Base-by-base conservation (phyloP, 2,113 vertebrate species). In the Apodemus speciosus region DNA sequence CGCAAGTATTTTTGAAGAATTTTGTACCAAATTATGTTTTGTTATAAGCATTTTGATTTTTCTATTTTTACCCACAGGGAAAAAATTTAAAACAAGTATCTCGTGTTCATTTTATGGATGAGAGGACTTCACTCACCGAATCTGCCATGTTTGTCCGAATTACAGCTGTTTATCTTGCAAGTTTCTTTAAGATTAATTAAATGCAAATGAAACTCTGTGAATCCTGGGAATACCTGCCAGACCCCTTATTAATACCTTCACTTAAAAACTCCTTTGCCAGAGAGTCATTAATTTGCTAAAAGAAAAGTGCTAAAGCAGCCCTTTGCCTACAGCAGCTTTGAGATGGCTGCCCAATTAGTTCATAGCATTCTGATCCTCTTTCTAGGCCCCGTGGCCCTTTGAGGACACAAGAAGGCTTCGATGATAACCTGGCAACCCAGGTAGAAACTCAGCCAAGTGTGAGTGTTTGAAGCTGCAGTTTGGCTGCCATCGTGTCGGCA, bases 361-460 rank as follows among this genome's bases (percentile, higher is more conserved):
- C 86, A 4, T 97, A 96, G 98, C 86, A 87, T 96, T 97, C 94
- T 93, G 97, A 97, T 97, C 98, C 98, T 98, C 97, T 98, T 97
- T 98, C 97, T 98, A 98, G 98, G 96, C 98, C 98, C 97, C 89
- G 98, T 98, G 98, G 98, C 98, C 98, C 98, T 99, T 96, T 96
- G 98, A 98, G 98, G 98, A 98, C 98, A 98, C 98, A 97, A 98
- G 97, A 97, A 98, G 98, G 97, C 97, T 98, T 97, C 95, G 94
- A 97, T 98, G 98, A 98, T 98, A 98, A 99, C 99, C 99, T 99
- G 99, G 99, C 99, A 99, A 98, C 98, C 98, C 98, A 99, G 99
- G 99, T 99, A 98, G 98, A 98, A 98, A 98, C 93, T 91, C 98
- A 98, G 98, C 98, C 98, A 98, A 99, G 98, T 97, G 98, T 84